Evolutionary conservation across 2,113 vertebrate species (phyloP), one percentile per base, ranked within the genome.

Genomic region (Caranx melampygus): DNA sequence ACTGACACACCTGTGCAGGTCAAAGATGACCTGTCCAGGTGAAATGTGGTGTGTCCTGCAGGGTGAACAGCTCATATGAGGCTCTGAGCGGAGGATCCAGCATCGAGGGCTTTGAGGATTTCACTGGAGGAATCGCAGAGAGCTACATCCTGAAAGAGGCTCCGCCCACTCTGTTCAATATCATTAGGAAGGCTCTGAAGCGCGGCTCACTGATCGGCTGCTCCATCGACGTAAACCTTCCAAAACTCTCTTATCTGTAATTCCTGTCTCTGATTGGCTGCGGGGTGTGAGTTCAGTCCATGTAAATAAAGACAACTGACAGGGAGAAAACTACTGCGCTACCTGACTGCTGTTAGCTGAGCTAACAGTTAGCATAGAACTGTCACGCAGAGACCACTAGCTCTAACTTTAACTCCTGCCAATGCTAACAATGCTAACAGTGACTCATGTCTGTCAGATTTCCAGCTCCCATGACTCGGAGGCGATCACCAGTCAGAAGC

Each of bases 51-150:
- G 5, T 14, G 13, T 49, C 26, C 58, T 57, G 37, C 70, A 92
- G 90, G 71, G 67, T 89, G 58, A 92, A 77, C 69, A 80, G 92
- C 52, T 91, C 84, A 1, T 93, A 92, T 6, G 92, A 93, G 75
- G 84, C 89, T 26, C 83, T 93, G 35, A 82, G 40, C 0, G 89
- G 92, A 5, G 92, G 92, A 0, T 83, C 81, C 0, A 89, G 75
- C 4, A 84, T 72, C 0, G 91, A 93, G 42, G 92, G 91, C 2
- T 93, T 90, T 33, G 91, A 93, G 72, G 92, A 93, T 69, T 92
- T 93, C 70, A 92, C 89, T 0, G 92, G 83, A n/a, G 83, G 78
- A 6, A 85, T 85, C 34, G n/a, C 78, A 1, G 83, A 85, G 91
- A 59, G 73, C 55, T 91, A 84, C 12, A 57, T 85, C 57, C 83